Evolutionary conservation across 1,140 invertebrate species (phyloP).

Genomic region (Nasonia giraulti): DNA sequence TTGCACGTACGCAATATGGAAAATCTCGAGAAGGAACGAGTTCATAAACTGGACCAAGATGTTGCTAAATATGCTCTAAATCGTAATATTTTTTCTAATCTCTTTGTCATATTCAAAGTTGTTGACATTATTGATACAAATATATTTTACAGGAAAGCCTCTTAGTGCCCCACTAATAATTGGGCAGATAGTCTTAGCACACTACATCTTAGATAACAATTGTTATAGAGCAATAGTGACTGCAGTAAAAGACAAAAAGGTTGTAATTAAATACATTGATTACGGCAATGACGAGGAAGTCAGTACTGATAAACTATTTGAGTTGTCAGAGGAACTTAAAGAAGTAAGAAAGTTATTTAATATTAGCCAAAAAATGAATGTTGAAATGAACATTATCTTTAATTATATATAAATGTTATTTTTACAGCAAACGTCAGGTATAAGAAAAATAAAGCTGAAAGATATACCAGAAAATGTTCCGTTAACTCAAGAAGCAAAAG

Average conservation of each 20-base stretch:
- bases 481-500: constrained; percentile 59
- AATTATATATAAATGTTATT: not conserved
- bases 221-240: constrained; percentile 66
- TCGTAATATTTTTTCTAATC: constrained; percentile 51
- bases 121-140: constrained; percentile 12
- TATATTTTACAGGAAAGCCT: constrained; percentile 53
- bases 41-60: constrained; percentile 59
- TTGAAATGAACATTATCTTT: too few relatives aligned
- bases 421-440: constrained; percentile 52
- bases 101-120: not conserved
- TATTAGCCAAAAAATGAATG: not conserved
- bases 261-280: constrained; percentile 63
- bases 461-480: constrained; percentile 58
- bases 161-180: constrained; percentile 56
- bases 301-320: constrained; percentile 55
- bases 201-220: constrained; percentile 62
- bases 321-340: constrained; percentile 61
- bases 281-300: constrained; percentile 64
- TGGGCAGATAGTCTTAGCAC: constrained; percentile 65
- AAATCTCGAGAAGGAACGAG: constrained; percentile 54
- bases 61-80: constrained; percentile 59
- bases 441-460: constrained; percentile 59
- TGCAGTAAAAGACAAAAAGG: constrained; percentile 54
- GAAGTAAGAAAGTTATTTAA: constrained; percentile 46
- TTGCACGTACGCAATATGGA: constrained; percentile 61